Evolutionary conservation across 2,888 invertebrate species (phyloP).

Genomic region (Teleiodes luculella): DNA sequence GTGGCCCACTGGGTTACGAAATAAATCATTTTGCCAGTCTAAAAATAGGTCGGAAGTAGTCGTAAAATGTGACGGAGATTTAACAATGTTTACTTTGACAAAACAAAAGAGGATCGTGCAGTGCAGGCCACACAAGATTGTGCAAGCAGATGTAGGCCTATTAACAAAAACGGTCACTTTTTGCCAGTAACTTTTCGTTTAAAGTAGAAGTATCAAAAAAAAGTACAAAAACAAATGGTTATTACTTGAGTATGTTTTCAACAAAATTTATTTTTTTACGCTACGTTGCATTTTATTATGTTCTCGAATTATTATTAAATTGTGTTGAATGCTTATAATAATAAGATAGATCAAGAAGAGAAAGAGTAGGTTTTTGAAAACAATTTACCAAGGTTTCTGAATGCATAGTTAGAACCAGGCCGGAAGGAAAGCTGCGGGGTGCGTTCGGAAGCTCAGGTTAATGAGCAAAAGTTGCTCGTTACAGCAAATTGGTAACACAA

Average conservation of each 20-base stretch:
- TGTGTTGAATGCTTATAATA: too few species aligned
- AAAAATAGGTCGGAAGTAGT: constrained; percentile 30
- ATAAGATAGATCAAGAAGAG: background rate
- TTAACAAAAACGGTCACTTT: background rate
- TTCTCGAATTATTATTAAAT: too few species aligned
- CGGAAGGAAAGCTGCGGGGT: background rate
- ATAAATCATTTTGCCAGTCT: constrained; percentile 13
- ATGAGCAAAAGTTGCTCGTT: constrained; percentile 27
- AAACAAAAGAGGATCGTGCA: constrained; percentile 36
- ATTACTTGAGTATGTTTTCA: background rate
- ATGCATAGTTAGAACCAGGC: background rate
- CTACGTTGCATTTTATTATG: too few species aligned
- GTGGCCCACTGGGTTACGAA: background rate
- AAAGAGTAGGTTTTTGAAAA: background rate
- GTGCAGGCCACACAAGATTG: constrained; percentile 58
- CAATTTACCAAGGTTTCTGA: background rate
- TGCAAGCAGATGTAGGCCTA: constrained; percentile 30
- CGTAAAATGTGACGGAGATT: constrained; percentile 24
- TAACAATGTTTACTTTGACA: constrained; percentile 52
- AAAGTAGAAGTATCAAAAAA: background rate
- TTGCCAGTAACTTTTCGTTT: background rate
- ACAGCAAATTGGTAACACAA: constrained; percentile 62
- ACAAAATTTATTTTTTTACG: too few species aligned
- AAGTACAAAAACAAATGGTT: background rate
- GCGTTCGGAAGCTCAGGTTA: constrained; percentile 20